A percentile compares a stretch with the other conserved stretches of the same genome.
Evolutionary conservation across 2,113 vertebrate species (phyloP).

Genomic region (Solenodon paradoxus): DNA sequence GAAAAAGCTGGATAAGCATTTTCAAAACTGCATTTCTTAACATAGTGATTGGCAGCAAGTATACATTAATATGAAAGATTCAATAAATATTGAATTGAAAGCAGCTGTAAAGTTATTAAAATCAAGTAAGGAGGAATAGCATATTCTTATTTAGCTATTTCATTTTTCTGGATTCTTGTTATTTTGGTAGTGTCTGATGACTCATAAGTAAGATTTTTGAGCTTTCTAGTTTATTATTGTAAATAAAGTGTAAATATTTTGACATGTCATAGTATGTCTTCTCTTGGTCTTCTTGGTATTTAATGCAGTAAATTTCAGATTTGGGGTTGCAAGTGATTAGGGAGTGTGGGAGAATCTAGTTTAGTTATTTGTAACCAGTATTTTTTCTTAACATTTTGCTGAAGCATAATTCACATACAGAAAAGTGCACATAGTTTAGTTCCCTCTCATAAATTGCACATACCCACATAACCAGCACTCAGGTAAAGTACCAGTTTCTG

Average conservation of each 20-base stretch:
- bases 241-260: slow-evolving; percentile 40
- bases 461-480: not conserved
- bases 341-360: not conserved
- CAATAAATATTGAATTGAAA: slow-evolving; percentile 67
- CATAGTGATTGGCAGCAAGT: slow-evolving; percentile 58
- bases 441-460: not conserved
- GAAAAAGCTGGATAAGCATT: slow-evolving; percentile 28
- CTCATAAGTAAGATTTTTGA: not conserved
- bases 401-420: not conserved
- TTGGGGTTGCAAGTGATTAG: slow-evolving; percentile 3
- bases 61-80: slow-evolving; percentile 51
- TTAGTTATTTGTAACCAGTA: not conserved
- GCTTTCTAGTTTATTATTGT: slow-evolving; percentile 20
- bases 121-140: slow-evolving; percentile 29
- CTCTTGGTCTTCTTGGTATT: not conserved
- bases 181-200: slow-evolving; percentile 6
- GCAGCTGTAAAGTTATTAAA: slow-evolving; percentile 72
- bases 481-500: not conserved
- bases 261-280: not conserved
- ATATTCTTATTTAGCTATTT: slow-evolving; percentile 13
- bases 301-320: slow-evolving; percentile 23
- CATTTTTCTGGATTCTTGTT: slow-evolving; percentile 49
- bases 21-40: slow-evolving; percentile 34
- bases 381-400: slow-evolving; percentile 35
- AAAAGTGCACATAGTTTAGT: not conserved